Evolutionary conservation across 2,888 invertebrate species (phyloP).

Genomic region (Dermolepida albohirtum): DNA sequence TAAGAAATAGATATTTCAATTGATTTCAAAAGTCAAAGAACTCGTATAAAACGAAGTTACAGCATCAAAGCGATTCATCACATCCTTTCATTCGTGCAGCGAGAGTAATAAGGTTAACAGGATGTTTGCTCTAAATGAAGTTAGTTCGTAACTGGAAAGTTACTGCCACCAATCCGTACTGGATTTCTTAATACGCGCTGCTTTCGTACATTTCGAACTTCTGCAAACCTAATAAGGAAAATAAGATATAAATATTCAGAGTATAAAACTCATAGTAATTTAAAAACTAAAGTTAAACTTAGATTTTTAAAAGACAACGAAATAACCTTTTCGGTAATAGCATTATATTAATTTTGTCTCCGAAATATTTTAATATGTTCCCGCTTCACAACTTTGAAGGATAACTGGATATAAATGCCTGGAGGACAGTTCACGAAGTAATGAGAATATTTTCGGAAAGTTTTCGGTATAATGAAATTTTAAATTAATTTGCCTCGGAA

Average conservation of each 20-base stretch:
- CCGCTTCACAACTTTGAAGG: too few species aligned
- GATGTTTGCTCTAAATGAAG: conserved; percentile 10
- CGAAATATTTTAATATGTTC: too few species aligned
- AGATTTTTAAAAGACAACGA: too few species aligned
- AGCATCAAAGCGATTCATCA: conserved; percentile 15
- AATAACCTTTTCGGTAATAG: too few species aligned
- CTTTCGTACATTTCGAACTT: too few species aligned
- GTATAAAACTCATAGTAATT: too few species aligned
- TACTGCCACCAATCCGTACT: not conserved
- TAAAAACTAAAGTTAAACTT: too few species aligned
- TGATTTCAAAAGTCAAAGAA: conserved; percentile 11
- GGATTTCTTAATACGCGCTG: not conserved
- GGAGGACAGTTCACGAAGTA: conserved; percentile 2
- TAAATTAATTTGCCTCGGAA: not conserved
- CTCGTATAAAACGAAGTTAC: not conserved
- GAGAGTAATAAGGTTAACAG: conserved; percentile 6
- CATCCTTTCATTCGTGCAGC: not conserved
- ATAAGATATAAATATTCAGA: too few species aligned
- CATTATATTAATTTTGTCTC: too few species aligned
- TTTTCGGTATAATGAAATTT: not conserved
- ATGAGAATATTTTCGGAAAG: not conserved
- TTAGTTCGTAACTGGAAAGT: conserved; percentile 3
- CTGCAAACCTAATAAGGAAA: too few species aligned
- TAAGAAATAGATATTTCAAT: not conserved
- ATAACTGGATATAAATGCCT: not conserved